phyloP scores from a whole-genome alignment of 2,888 invertebrate species.

The Mesorhabditis sp. region DNA sequence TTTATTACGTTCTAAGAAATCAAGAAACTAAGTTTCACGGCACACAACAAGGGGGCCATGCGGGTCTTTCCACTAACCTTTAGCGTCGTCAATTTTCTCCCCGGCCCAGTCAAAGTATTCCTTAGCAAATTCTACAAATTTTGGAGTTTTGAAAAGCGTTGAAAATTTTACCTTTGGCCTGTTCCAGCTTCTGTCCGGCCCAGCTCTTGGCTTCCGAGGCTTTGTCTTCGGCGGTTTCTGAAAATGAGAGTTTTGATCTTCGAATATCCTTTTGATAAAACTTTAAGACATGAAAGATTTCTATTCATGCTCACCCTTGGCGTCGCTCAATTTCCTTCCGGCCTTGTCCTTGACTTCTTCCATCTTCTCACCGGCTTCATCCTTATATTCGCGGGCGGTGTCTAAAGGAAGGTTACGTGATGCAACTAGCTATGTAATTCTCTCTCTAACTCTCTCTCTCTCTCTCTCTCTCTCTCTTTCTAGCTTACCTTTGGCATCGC shows the following conservation, averaged over 20 bases:
- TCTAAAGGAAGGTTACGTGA: background rate
- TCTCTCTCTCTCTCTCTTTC: background rate
- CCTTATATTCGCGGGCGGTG: background rate
- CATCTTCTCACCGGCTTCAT: background rate
- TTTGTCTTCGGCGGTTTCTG: background rate
- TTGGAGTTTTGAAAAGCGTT: background rate
- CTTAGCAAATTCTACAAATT: background rate
- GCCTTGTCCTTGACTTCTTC: slow-evolving; percentile 3
- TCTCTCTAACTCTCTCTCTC: background rate
- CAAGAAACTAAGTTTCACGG: no score
- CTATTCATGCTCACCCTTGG: background rate
- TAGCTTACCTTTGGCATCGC: background rate
- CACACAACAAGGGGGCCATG: background rate
- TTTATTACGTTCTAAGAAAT: no score
- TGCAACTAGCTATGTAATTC: no score
- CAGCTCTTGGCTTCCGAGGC: background rate
- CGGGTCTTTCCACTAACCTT: slow-evolving; percentile 1
- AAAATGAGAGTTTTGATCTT: background rate
- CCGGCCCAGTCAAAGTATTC: background rate
- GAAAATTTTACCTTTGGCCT: background rate
- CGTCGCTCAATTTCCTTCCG: background rate
- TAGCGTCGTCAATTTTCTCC: background rate
- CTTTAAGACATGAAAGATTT: no score
- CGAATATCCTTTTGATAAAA: background rate
- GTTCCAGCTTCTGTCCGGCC: background rate